Percentiles rank a stretch among this genome's conserved stretches.
phyloP scores from a whole-genome alignment of 2,888 invertebrate species.

The Rotaria sp. region DNA sequence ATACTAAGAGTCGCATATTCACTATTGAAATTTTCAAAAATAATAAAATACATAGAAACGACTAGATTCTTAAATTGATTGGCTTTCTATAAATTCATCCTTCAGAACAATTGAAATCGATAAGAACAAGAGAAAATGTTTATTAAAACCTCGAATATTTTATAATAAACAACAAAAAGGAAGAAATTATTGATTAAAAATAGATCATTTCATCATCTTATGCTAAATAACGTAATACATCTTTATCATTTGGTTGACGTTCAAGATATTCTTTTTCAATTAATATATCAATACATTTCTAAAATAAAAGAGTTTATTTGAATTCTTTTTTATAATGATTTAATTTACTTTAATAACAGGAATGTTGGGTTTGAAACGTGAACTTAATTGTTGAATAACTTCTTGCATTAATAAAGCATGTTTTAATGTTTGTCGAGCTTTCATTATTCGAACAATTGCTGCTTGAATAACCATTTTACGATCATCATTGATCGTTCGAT shows the following conservation, averaged over 20 bases:
- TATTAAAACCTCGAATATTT: no score
- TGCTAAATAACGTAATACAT: conserved; percentile 35
- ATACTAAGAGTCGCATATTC: no score
- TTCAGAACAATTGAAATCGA: no score
- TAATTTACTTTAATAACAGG: conserved; percentile 79
- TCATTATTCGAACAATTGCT: conserved; percentile 70
- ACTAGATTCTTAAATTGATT: no score
- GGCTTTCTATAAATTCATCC: no score
- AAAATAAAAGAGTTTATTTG: not conserved
- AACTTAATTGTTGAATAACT: conserved; percentile 85
- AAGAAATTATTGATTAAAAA: no score
- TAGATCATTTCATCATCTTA: not conserved
- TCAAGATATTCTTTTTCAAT: conserved; percentile 41
- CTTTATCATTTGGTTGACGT: conserved; percentile 36
- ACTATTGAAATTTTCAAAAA: no score
- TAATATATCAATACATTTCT: conserved; percentile 41
- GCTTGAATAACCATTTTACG: conserved; percentile 85
- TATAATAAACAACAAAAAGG: no score
- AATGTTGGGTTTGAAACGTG: conserved; percentile 91
- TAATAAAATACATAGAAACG: no score
- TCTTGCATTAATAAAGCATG: conserved; percentile 86
- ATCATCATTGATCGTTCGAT: conserved; percentile 98
- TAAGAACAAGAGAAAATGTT: no score
- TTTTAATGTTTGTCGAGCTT: conserved; percentile 87
- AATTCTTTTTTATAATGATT: not conserved